Evolutionary conservation across 2,888 invertebrate species (phyloP), one percentile per base, ranked within the genome.

Genomic region (Steromphala cineraria): DNA sequence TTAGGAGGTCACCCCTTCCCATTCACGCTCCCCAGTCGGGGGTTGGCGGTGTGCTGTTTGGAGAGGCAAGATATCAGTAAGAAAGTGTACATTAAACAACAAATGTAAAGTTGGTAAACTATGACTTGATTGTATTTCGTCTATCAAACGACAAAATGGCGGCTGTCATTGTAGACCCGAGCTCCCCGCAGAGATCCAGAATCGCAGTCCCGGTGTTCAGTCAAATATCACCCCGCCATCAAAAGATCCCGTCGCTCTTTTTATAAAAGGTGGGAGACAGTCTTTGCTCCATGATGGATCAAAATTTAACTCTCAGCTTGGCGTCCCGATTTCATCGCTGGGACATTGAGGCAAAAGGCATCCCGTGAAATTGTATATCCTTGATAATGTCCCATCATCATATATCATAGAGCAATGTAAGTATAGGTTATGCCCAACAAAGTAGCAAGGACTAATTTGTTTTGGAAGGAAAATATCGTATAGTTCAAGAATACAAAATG

Each of bases 261-360:
- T 71, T 71, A 31, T 36, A 36, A 19, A 40, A 71, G 71, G 71
- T 71, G 71, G 71, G 2, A n/a, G 71, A 71, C 71, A 40, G 36
- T 31, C 19, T 71, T 71, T 71, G 40, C 28, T 8, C 17, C 4
- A 19, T 19, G 71, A 19, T 71, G 71, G 71, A 71, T 71, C 71
- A 71, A 71, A 56, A 31, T 71, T 36, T 19, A 19, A 40, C n/a
- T 71, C 71, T 19, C 71, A 71, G 71, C 71, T 71, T 40, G 71
- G n/a, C n/a, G 71, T 71, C 71, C 19, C 19, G 28, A 36, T 31
- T 71, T 36, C 36, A 36, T 71, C 36, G 15, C 71, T 62, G 13
- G 24, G 62, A 21, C 71, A 15, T 13, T n/a, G 71, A n/a, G 40
- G 40, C 36, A 36, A 40, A 71, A 36, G 19, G 19, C 28, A 31